Conservation (phyloP, 1,140 invertebrate species). For the Drosophila nannoptera region DNA sequence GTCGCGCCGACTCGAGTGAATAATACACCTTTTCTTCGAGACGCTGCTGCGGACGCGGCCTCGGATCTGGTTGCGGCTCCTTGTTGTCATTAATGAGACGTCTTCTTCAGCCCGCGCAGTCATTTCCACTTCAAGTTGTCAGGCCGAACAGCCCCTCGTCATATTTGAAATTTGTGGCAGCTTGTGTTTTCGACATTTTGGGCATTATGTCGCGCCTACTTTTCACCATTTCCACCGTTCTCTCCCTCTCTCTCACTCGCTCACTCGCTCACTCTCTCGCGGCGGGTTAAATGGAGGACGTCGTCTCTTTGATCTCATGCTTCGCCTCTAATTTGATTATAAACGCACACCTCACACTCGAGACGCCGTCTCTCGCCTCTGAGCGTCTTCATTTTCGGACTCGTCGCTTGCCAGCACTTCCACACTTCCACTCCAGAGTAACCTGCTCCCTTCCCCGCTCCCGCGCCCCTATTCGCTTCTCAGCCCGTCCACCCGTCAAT, state of each 20-base stretch:
- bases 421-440: conserved; percentile 10
- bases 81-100: conserved; percentile 79
- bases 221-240: conserved; percentile 48
- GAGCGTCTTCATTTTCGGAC: conserved; percentile 69
- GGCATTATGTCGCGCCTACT: conserved; percentile 77
- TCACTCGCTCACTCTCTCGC: neutral
- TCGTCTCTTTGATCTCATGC: conserved; percentile 72
- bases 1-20: conserved; percentile 45
- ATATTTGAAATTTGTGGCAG: conserved; percentile 63
- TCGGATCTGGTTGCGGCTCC: conserved; percentile 42
- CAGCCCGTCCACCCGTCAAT: conserved; percentile 12
- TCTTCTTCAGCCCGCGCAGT: conserved; percentile 69
- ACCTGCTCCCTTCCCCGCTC: conserved; percentile 7
- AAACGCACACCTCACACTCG: conserved; percentile 62
- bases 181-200: conserved; percentile 67
- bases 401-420: conserved; percentile 46
- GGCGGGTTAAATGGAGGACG: conserved; percentile 1
- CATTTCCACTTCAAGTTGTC: conserved; percentile 77
- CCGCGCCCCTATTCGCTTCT: neutral
- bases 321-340: conserved; percentile 78
- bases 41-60: conserved; percentile 6
- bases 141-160: conserved; percentile 57
- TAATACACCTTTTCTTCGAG: conserved; percentile 73
- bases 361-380: conserved; percentile 24
- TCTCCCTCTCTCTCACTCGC: neutral